Evolutionary conservation across 35 echinoderm and acorn worm species (phyloP).

Genomic region (Chiridota heheva): DNA sequence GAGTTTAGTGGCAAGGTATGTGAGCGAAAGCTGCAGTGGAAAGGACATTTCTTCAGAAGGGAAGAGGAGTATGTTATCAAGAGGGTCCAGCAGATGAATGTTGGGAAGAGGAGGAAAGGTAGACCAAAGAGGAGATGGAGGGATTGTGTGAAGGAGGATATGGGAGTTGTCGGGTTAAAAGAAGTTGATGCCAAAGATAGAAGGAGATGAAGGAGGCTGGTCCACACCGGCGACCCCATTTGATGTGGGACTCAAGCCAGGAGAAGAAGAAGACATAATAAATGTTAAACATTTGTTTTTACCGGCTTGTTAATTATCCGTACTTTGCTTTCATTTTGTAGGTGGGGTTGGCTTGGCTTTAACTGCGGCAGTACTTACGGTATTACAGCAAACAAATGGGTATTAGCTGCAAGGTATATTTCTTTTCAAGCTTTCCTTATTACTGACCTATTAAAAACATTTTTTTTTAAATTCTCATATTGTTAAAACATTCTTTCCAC

Average conservation of each 20-base stretch:
- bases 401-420: constrained; percentile 78
- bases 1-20: too few relatives aligned
- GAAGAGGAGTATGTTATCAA: too few relatives aligned
- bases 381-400: constrained; percentile 79
- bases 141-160: too few relatives aligned
- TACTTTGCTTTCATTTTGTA: constrained; percentile 24
- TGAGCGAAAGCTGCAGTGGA: too few relatives aligned
- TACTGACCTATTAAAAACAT: neutral
- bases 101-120: too few relatives aligned
- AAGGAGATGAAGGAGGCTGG: neutral
- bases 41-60: too few relatives aligned
- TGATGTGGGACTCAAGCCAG: too few relatives aligned
- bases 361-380: constrained; percentile 98
- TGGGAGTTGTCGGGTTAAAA: too few relatives aligned
- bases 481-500: neutral
- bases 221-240: too few relatives aligned
- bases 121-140: too few relatives aligned
- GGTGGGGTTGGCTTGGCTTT: constrained; percentile 99
- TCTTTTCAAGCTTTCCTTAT: neutral
- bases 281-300: neutral
- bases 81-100: too few relatives aligned
- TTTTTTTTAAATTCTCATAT: neutral
- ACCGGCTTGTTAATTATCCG: neutral
- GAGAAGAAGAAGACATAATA: neutral
- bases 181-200: too few relatives aligned